Evolutionary conservation across 92 coral and sea anemone species (phyloP).

Genomic region (Montipora capitata): DNA sequence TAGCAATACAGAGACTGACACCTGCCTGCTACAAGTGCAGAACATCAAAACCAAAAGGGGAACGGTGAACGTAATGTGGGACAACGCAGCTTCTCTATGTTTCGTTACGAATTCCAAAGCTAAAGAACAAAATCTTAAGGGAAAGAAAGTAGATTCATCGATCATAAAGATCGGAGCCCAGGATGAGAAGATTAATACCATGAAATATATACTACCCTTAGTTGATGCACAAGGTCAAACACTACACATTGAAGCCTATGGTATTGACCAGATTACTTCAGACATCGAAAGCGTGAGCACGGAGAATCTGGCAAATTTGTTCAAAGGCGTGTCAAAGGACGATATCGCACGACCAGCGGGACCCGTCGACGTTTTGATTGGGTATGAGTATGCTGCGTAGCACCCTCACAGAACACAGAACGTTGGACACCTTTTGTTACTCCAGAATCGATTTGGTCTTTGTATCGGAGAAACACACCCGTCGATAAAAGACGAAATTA

Average conservation of each 20-base stretch:
- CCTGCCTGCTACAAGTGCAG: too few species aligned
- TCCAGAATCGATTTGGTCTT: conserved; percentile 65
- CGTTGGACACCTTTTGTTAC: conserved; percentile 40
- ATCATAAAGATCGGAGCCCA: conserved; percentile 62
- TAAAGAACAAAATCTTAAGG: conserved; percentile 38
- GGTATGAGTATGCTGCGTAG: conserved; percentile 42
- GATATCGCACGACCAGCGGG: conserved; percentile 40
- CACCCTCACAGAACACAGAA: conserved; percentile 63
- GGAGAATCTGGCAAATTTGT: conserved; percentile 16
- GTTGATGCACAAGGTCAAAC: conserved; percentile 45
- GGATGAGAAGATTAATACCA: conserved; percentile 43
- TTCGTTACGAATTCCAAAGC: conserved; percentile 67
- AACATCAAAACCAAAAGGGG: too few species aligned
- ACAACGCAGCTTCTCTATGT: conserved; percentile 56
- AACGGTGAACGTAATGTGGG: neutral
- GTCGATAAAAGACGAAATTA: neutral
- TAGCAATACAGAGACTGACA: too few species aligned
- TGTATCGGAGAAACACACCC: conserved; percentile 64
- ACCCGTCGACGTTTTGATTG: conserved; percentile 59
- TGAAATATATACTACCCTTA: conserved; percentile 49
- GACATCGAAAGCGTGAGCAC: conserved; percentile 49
- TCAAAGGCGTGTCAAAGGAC: conserved; percentile 21
- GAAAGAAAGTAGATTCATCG: conserved; percentile 49
- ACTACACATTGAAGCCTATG: conserved; percentile 46
- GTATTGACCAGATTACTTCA: conserved; percentile 58